phyloP scores from a whole-genome alignment of 2,113 vertebrate species.

The Orycteropus afer region DNA sequence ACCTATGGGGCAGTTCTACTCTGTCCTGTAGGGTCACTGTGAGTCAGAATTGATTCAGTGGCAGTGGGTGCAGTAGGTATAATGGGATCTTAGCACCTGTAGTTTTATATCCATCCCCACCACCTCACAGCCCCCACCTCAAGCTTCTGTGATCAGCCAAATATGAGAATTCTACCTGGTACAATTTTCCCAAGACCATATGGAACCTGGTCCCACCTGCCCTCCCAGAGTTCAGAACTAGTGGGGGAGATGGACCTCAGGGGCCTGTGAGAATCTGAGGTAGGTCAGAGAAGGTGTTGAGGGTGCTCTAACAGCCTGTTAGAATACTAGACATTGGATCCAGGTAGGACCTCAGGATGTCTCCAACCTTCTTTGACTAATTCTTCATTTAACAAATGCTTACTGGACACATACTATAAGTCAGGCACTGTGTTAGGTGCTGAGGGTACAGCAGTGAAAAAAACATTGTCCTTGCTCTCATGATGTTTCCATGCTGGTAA shows the following conservation, averaged over 20 bases:
- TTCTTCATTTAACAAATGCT: neutral
- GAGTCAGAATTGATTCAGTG: no score
- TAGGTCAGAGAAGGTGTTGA: accelerated
- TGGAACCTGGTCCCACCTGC: neutral
- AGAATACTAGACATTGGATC: neutral
- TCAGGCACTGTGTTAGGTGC: neutral
- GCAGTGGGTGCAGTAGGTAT: no score
- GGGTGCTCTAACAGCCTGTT: neutral
- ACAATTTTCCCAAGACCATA: neutral
- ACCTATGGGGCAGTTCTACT: no score
- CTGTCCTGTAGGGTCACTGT: no score
- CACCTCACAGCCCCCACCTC: neutral
- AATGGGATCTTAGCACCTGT: no score
- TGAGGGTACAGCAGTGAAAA: neutral
- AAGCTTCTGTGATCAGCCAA: neutral
- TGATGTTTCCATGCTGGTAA: neutral
- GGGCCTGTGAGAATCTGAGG: neutral
- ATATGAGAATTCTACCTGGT: neutral
- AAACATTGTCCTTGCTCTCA: neutral
- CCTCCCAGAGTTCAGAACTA: neutral
- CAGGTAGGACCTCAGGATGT: neutral
- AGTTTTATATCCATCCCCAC: neutral
- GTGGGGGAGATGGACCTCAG: neutral
- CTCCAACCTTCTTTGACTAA: neutral
- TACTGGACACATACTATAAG: neutral